These are phyloP conservation scores for Drosophila teissieri DNA, from an alignment of 1,140 invertebrate genomes.

Conservation along the genomic window DNA sequence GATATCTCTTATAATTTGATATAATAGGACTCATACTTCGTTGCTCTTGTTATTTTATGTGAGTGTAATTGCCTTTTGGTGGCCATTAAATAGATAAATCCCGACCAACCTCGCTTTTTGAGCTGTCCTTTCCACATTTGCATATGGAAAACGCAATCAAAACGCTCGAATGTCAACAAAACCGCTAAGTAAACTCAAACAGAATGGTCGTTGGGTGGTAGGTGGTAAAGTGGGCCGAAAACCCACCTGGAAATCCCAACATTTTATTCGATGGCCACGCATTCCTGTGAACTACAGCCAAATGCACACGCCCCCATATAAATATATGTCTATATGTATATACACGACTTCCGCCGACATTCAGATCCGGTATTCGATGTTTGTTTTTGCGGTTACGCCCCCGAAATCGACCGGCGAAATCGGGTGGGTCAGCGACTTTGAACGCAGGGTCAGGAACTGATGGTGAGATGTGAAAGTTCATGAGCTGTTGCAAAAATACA, in stretches of 20 bases:
- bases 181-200: conserved; percentile 60
- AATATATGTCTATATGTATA: neutral
- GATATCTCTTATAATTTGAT: conserved; percentile 50
- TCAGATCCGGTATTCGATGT: conserved; percentile 43
- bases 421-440: conserved; percentile 40
- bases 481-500: neutral
- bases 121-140: conserved; percentile 44
- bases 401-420: conserved; percentile 31
- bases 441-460: conserved; percentile 26
- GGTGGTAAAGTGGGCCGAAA: conserved; percentile 5
- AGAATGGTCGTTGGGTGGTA: conserved; percentile 19
- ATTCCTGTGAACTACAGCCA: conserved; percentile 40
- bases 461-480: neutral
- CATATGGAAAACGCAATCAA: conserved; percentile 64
- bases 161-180: conserved; percentile 57
- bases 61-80: conserved; percentile 51
- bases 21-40: conserved; percentile 14
- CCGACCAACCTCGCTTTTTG: neutral
- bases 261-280: conserved; percentile 47
- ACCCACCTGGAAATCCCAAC: conserved; percentile 39
- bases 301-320: conserved; percentile 37
- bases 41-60: conserved; percentile 3
- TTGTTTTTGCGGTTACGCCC: conserved; percentile 47
- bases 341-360: conserved; percentile 23
- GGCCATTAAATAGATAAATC: conserved; percentile 37